Evolutionary conservation across 1,140 invertebrate genomes (phyloP), one percentile per base, ranked within the genome.

Genomic region (Ceratosolen solmsi): DNA sequence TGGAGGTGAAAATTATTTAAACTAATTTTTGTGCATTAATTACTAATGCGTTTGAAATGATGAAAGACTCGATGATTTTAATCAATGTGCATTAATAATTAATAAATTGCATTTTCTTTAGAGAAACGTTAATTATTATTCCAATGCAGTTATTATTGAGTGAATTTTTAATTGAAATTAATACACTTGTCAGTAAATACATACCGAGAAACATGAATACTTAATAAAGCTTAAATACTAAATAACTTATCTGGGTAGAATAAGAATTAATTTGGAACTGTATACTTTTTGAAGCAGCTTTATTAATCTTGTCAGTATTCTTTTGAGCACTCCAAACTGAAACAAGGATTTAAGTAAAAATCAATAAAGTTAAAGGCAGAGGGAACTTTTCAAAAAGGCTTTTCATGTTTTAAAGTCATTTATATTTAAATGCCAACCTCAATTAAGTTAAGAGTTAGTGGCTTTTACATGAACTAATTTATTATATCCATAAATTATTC

Each of bases 391-490:
- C 11, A 68, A 75, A 80, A 81, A 33, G 72, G 25, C 54, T 81
- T 81, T 81, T 51, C n/a, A 70, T 49, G 38, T 81, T 75, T 63
- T 54, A 75, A 38, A 81, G 60, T 58, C 58, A 74, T 80, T 80
- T 80, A 74, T 74, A 73, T 80, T 80, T 80, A 74, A 80, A 80
- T 80, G 27, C 41, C 25, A 80, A 38, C 38, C 70, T 38, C 70
- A 80, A 80, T 80, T 58, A 63, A 80, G 78, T 73, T 38, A 36
- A 73, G 54, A 49, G 27, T 54, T 25, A 22, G 17, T 27, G 49
- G 33, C 0, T 63, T 76, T 76, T 76, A 76, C 49, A 4, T 71
- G 27, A 56, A 15, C 33, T 71, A 71, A 79, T 71, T 71, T 63
- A 74, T 56, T 20, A 75, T 60, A 36, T 36, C 22, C 7, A 17